Percentiles rank a stretch among this genome's conserved stretches.
phyloP scores from a whole-genome alignment of 2,888 invertebrate genomes.

The Trilocha varians region DNA sequence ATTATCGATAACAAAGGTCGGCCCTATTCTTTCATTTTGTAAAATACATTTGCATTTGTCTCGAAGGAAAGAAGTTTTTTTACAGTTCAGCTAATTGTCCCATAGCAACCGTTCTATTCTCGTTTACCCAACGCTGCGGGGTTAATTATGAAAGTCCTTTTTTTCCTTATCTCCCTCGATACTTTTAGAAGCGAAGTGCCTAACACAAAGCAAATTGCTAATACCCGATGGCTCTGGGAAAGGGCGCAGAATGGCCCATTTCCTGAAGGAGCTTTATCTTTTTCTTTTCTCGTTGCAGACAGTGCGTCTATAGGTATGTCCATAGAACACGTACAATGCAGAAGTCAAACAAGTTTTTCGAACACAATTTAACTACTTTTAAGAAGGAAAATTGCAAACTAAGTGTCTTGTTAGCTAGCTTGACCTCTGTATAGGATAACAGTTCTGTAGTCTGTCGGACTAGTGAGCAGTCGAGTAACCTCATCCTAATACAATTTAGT shows the following conservation, averaged over 20 bases:
- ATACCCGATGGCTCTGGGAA: slow-evolving; percentile 52
- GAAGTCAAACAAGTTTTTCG: too few relatives aligned
- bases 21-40: not conserved
- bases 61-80: slow-evolving; percentile 22
- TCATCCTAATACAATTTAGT: slow-evolving; percentile 32
- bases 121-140: slow-evolving; percentile 40
- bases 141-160: slow-evolving; percentile 48
- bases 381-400: too few relatives aligned
- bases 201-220: slow-evolving; percentile 62
- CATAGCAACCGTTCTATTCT: slow-evolving; percentile 36
- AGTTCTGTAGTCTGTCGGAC: too few relatives aligned
- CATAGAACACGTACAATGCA: too few relatives aligned
- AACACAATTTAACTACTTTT: too few relatives aligned
- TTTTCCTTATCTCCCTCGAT: slow-evolving; percentile 43
- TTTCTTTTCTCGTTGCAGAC: slow-evolving; percentile 31
- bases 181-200: slow-evolving; percentile 41
- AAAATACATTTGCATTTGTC: slow-evolving; percentile 7
- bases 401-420: too few relatives aligned
- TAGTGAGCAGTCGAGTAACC: slow-evolving; percentile 25
- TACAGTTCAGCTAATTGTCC: slow-evolving; percentile 35
- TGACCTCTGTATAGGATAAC: too few relatives aligned
- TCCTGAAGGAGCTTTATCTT: slow-evolving; percentile 54
- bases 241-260: slow-evolving; percentile 55
- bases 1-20: slow-evolving; percentile 7
- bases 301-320: slow-evolving; percentile 17